Evolutionary conservation across 2,113 vertebrate genomes (phyloP), one percentile per base, ranked within the genome.

Genomic region (Neogobius melanostomus): DNA sequence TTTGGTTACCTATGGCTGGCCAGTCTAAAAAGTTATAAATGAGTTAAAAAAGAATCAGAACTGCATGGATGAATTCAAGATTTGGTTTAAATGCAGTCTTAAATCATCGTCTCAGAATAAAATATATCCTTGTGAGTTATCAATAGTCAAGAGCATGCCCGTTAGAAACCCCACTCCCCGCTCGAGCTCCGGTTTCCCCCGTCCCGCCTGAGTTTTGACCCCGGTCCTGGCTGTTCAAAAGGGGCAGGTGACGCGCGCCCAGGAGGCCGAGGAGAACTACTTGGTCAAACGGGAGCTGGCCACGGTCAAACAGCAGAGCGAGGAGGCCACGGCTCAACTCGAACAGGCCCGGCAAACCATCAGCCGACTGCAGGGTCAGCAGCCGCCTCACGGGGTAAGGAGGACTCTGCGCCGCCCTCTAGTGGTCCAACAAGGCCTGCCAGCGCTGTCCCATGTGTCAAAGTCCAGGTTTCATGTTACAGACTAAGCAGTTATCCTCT

Each of bases 261-360:
- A 98, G 93, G 98, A 99, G 93, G 98, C 98, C 74, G 98, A 99
- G 94, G 98, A 99, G 94, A 98, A 96, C 96, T 98, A 99, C 94
- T 95, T 99, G 90, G 94, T 98, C 93, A 99, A 98, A 93, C 95
- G 97, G 95, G 98, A 99, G 92, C 92, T 99, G 93, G 95, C 95
- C 93, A 97, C 96, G 72, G 93, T 98, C 93, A 98, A 93, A 95
- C 96, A 98, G 91, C 98, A 98, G 92, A 94, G 93, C 89, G 96
- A 98, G 93, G 97, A 98, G 92, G 93, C 94, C 94, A 90, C 88
- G 82, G 91, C 93, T 93, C 95, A 96, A 92, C 95, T 98, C 93
- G 96, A 98, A 93, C 96, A 95, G 91, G 98, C 97, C 91, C 93
- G 94, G 88, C 92, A 88, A 89, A 93, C 94, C 97, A 96, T 97